A percentile compares a stretch with the other conserved stretches of the same genome.
Conservation (phyloP, 2,888 invertebrate species). For the Rhingia campestris region DNA sequence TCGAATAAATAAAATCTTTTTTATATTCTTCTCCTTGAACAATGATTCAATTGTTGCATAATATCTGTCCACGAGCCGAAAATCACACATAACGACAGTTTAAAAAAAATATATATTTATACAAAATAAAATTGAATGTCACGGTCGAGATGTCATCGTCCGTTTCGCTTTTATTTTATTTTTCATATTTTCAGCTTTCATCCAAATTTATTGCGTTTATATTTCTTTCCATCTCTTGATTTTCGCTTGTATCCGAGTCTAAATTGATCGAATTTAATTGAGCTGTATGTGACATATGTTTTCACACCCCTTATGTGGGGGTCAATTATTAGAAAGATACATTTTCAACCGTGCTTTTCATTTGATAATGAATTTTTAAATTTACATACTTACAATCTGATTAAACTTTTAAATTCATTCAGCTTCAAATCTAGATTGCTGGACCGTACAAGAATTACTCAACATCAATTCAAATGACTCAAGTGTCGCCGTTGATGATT, state of each 20-base stretch:
- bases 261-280: slow-evolving; percentile 60
- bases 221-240: slow-evolving; percentile 11
- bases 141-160: slow-evolving; percentile 50
- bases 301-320: neutral
- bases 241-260: slow-evolving; percentile 25
- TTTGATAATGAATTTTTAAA: neutral
- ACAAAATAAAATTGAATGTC: slow-evolving; percentile 61
- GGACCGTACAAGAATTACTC: slow-evolving; percentile 79
- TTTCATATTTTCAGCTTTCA: slow-evolving; percentile 34
- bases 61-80: slow-evolving; percentile 58
- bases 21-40: neutral
- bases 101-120: slow-evolving; percentile 11
- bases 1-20: neutral
- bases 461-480: slow-evolving; percentile 79
- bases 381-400: neutral
- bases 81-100: slow-evolving; percentile 40
- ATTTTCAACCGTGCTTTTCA: slow-evolving; percentile 40
- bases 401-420: slow-evolving; percentile 38
- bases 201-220: slow-evolving; percentile 69
- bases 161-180: neutral
- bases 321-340: slow-evolving; percentile 1
- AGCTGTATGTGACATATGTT: slow-evolving; percentile 32
- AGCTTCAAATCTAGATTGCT: slow-evolving; percentile 81
- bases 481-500: slow-evolving; percentile 76
- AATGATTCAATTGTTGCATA: slow-evolving; percentile 54